Conservation (phyloP, 2,113 vertebrate species). For the Sinocyclocheilus anshuiensis region DNA sequence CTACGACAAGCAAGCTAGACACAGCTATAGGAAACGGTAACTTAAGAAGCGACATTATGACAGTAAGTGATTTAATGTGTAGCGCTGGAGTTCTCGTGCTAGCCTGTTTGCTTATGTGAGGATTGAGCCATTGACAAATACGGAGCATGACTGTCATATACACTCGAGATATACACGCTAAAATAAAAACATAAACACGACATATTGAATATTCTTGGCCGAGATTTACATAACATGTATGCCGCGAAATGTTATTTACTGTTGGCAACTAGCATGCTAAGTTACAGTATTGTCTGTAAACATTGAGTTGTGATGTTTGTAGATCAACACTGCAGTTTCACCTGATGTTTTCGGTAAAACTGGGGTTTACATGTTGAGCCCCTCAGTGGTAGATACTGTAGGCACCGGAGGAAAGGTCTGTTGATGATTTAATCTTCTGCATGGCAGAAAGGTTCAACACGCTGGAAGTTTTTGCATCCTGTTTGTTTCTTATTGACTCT, state of each 20-base stretch:
- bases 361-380: neutral
- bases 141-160: neutral
- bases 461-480: neutral
- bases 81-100: neutral
- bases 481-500: neutral
- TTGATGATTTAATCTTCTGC: neutral
- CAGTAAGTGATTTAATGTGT: neutral
- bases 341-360: neutral
- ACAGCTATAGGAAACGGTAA: constrained; percentile 15
- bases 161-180: neutral
- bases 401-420: neutral
- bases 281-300: neutral
- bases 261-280: neutral
- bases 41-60: neutral
- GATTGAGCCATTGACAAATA: neutral
- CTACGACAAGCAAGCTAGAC: neutral
- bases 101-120: neutral
- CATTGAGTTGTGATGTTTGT: constrained; percentile 3
- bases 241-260: too few species aligned
- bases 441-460: constrained; percentile 4
- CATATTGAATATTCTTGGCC: neutral
- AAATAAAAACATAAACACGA: neutral
- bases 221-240: neutral
- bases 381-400: neutral
- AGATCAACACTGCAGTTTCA: neutral